Conservation (phyloP, 2,888 invertebrate species). For the Eupithecia exiguata region DNA sequence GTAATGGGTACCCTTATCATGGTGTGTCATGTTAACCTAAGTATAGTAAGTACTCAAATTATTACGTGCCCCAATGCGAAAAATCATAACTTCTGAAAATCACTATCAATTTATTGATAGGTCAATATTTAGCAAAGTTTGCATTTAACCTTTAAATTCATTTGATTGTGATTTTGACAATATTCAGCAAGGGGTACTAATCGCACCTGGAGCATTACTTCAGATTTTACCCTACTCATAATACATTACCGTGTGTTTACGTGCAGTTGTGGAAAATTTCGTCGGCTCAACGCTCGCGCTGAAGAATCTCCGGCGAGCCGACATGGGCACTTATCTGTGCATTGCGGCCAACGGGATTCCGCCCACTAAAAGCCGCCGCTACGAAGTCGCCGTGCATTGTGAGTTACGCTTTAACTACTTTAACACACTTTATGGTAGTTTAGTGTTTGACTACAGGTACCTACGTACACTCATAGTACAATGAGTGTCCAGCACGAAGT, state of each 20-base stretch:
- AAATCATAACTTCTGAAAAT: not conserved
- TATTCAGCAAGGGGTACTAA: too few relatives aligned
- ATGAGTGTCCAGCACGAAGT: not conserved
- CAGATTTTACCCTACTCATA: not conserved
- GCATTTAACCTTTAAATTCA: not conserved
- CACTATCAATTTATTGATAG: not conserved
- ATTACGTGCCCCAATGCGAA: not conserved
- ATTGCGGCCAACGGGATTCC: conserved; percentile 93
- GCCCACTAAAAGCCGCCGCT: conserved; percentile 91
- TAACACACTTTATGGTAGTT: not conserved
- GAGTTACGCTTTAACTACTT: conserved; percentile 66
- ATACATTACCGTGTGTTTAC: conserved; percentile 37
- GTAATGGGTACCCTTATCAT: too few relatives aligned
- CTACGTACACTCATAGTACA: not conserved
- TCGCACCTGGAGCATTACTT: not conserved
- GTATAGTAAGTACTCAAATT: not conserved
- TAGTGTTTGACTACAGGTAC: not conserved
- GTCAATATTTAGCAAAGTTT: not conserved
- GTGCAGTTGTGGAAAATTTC: conserved; percentile 85
- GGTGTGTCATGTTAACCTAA: not conserved
- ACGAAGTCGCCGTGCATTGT: conserved; percentile 92
- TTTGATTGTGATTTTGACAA: not conserved
- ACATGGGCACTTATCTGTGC: conserved; percentile 94
- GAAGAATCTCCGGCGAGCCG: conserved; percentile 88
- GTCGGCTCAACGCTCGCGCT: conserved; percentile 88